Evolutionary conservation across 2,797 vertebrate genomes (phyloP).

Genomic region (Picus viridis): DNA sequence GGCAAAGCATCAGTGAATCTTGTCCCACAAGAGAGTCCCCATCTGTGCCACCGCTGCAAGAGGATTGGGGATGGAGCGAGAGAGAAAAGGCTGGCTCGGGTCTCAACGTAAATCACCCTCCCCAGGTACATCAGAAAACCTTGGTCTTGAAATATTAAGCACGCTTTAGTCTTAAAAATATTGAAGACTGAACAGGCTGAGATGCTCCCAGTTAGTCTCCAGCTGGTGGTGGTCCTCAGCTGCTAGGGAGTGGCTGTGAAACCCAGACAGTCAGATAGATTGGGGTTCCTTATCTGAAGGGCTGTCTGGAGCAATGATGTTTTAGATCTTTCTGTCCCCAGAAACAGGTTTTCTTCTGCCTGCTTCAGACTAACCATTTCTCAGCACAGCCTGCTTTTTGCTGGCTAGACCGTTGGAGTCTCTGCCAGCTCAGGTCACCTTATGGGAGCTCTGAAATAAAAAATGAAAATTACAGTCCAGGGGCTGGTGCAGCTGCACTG

Average conservation of each 20-base stretch:
- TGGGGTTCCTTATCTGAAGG: background rate
- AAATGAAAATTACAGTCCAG: background rate
- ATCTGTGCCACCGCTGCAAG: constrained; percentile 45
- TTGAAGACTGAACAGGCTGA: background rate
- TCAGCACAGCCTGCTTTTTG: fast-evolving
- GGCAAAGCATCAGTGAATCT: constrained; percentile 36
- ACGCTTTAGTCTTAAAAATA: background rate
- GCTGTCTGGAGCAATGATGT: background rate
- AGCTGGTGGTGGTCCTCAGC: background rate
- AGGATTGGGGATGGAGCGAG: background rate
- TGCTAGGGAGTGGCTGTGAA: background rate
- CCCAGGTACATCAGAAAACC: background rate
- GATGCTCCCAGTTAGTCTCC: background rate
- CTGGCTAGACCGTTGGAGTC: background rate
- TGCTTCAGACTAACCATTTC: background rate
- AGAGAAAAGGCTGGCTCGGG: background rate
- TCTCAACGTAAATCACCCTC: background rate
- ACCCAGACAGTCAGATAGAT: background rate
- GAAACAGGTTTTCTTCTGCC: background rate
- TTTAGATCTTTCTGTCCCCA: background rate
- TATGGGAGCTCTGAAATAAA: background rate
- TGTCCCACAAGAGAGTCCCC: background rate
- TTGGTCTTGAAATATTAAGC: background rate
- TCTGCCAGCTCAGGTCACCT: background rate
- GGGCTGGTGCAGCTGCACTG: background rate